Evolutionary conservation across 2,797 vertebrate species (phyloP), one percentile per base, ranked within the genome.

Genomic region (Ctenopoma multispine): DNA sequence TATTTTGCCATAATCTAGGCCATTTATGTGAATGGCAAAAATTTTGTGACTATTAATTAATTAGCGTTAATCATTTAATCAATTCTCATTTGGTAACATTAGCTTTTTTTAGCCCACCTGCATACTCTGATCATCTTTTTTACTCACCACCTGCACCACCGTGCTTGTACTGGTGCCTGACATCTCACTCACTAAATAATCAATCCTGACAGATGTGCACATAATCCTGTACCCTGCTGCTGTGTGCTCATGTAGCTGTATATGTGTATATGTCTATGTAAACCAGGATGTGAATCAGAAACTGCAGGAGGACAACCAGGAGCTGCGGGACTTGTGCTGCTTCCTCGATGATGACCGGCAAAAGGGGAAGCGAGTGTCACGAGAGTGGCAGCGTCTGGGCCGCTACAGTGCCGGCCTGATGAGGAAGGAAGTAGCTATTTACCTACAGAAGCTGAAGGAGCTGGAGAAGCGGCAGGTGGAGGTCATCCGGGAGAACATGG

Each of bases 251-350:
- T 69, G 38, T 61, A 13, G 36, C 13, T 55, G 27, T 83, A 81
- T 71, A 48, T 69, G 29, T 43, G 20, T 20, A 18, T 65, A 15
- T 72, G 34, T 76, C 2, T 72, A 2, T 81, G 86, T 80, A 83
- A 83, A 93, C 31, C 93, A 99, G 97, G 97, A 99, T 53, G 95
- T 98, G 86, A 99, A 99, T 92, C 96, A 97, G 95, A 97, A 97
- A 82, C 95, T 99, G 67, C 97, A 98, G 88, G 96, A 99, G 85
- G 97, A 99, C 88, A 98, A 98, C 94, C 97, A 98, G 86, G 97
- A 99, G 61, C 94, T 99, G 84, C 90, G 97, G 72, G 97, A 99
- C 83, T 94, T 99, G 43, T 99, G 97, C 89, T 99, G 97, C 75
- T 99, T 99, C 89, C 92, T 99, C 87, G 97, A 99, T 6, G 97